These are phyloP conservation scores for Limenitis camilla DNA, from an alignment of 2,888 invertebrate genomes.

Conservation along the genomic window DNA sequence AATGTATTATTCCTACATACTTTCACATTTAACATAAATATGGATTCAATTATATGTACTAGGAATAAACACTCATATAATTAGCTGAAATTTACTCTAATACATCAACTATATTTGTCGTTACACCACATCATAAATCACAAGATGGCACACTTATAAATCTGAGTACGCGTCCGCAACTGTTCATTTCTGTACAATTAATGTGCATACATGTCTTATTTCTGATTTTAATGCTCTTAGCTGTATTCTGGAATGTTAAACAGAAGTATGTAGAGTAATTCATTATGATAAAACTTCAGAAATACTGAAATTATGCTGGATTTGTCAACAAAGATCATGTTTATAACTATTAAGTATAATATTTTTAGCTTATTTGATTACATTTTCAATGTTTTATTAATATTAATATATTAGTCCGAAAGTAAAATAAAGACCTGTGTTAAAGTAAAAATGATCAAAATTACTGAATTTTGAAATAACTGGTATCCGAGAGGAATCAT, in stretches of 20 bases:
- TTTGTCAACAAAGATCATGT: too few species aligned
- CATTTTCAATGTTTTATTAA: too few species aligned
- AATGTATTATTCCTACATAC: too few species aligned
- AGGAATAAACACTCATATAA: background rate
- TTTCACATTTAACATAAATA: too few species aligned
- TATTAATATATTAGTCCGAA: too few species aligned
- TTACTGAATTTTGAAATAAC: too few species aligned
- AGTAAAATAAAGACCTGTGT: too few species aligned
- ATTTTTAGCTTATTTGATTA: too few species aligned
- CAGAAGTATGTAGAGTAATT: background rate
- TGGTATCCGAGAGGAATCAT: too few species aligned
- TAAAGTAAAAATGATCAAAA: too few species aligned
- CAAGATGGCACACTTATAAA: conserved; percentile 25
- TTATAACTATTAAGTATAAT: too few species aligned
- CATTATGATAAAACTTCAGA: background rate
- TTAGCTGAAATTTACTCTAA: background rate
- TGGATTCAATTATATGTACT: too few species aligned
- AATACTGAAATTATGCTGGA: background rate
- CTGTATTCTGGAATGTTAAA: conserved; percentile 5
- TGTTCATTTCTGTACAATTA: conserved; percentile 28
- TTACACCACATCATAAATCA: conserved; percentile 23
- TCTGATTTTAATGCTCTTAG: conserved; percentile 18
- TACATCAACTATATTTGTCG: conserved; percentile 12
- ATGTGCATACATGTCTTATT: conserved; percentile 26
- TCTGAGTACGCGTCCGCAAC: conserved; percentile 25